Evolutionary conservation across 2,888 invertebrate species (phyloP), one percentile per base, ranked within the genome.

Genomic region (Coelinius sp.): DNA sequence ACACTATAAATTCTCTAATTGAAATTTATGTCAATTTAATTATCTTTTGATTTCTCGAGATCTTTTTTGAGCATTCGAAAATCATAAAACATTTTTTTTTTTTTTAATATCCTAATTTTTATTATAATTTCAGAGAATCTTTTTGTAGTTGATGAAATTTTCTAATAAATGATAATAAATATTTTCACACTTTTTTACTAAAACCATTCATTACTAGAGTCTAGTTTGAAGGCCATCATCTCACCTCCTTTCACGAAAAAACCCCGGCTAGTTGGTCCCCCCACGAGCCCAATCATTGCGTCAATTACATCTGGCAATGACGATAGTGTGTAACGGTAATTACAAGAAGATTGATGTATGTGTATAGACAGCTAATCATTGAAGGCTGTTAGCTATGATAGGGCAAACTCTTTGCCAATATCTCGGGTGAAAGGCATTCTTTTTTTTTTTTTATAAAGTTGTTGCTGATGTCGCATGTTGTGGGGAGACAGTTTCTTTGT

Each of bases 401-500:
- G 52, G 31, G 27, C 25, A 38, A 44, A 66, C 72, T 46, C 53
- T 64, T 64, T 65, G 44, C 68, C 68, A 56, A 64, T 68, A 46
- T 35, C 68, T 59, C 56, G 64, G 73, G 75, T 75, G 75, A 75
- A 75, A 75, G 75, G 69, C 71, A 53, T 73, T 73, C 71, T 14
- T 59, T 35, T 31, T 69, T 14, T 59, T 35, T 31, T 59, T 31
- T 59, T 25, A 31, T 59, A 31, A 31, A 59, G 59, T 59, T 14
- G 8, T 22, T 12, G 35, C 31, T 17, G 14, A 31, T 31, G 31
- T 6, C 31, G 35, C 68, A 56, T 66, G 64, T 64, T 52, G 64
- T n/a, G 41, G 67, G 69, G 38, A 27, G 22, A 25, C 38, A 20
- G 49, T 52, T 20, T 49, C 31, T 8, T 69, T 25, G 46, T 46